Base-by-base conservation (phyloP, 30 jellyfish, hydroid and myxozoan genomes). In the Turritopsis dohrnii region DNA sequence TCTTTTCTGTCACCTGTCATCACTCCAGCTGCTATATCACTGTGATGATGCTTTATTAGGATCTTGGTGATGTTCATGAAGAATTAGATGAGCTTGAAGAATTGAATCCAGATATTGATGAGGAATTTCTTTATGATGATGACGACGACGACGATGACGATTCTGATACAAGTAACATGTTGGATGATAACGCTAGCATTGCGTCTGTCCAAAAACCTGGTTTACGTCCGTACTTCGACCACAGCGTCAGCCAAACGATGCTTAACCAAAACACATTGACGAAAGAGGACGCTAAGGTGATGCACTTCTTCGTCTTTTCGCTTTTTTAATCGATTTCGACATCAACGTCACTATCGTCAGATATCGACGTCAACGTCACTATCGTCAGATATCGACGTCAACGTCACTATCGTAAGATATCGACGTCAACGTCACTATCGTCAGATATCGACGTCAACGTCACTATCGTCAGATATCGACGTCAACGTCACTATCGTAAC, bases 141-240 rank as follows among this genome's bases (percentile, higher is more conserved):
- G 95, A 90, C 52, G 97, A 86, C 52, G 97, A 91, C 26, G 97
- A 92, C 22, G 97, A 92, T 22, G 90, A 90, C 69, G 94, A 87
- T 27, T 84, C 86, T n/a, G 97, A 87, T 18, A 94, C 87, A 19
- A 54, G 52, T 28, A 54, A 71, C 71, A 73, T 88, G 76, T 83
- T 87, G 54, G 95, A 83, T 16, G 98, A 93, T 72, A 84, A 93
- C 18, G 66, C 84, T 31, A 93, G 98, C 86, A 93, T 93, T 23
- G 96, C 91, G 22, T 93, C 98, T 29, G 93, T 28, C 52, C 95
- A 84, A 82, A 74, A 89, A 29, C 98, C 98, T 19, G 93, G 89
- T 29, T 79, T 93, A 41, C 84, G 87, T 31, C 87, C 87, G 8
- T 80, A 53, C 53, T 80, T 80, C 54, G 87, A 80, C 54, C 87